Percentiles rank a stretch among this genome's conserved stretches.
Evolutionary conservation across 2,888 invertebrate species (phyloP).

Genomic region (Spicauda simplicius): DNA sequence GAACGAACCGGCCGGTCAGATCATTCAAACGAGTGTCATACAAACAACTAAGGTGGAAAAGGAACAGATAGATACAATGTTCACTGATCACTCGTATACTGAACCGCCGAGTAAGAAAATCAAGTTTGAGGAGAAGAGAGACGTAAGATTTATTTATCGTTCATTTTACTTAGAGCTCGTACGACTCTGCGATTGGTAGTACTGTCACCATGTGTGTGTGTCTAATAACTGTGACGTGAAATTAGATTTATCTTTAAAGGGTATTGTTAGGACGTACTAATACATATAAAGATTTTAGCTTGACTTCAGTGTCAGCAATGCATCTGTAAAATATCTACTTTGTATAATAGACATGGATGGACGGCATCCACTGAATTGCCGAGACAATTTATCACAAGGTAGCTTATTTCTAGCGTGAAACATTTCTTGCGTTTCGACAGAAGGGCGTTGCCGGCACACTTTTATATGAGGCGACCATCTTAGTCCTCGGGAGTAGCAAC

Average conservation of each 20-base stretch:
- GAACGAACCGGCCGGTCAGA: conserved; percentile 44
- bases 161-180: neutral
- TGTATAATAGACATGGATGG: too few species aligned
- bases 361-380: too few species aligned
- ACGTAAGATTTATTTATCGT: conserved; percentile 49
- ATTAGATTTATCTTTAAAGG: neutral
- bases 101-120: conserved; percentile 73
- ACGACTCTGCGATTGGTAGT: neutral
- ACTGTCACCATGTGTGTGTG: neutral
- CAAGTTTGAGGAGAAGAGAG: conserved; percentile 68
- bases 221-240: neutral
- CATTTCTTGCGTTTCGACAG: too few species aligned
- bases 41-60: conserved; percentile 57
- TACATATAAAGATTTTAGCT: too few species aligned
- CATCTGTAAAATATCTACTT: neutral
- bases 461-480: too few species aligned
- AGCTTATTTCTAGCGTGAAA: too few species aligned
- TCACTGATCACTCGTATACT: conserved; percentile 69
- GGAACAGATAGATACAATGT: conserved; percentile 60
- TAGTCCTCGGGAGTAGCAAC: too few species aligned
- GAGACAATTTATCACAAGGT: too few species aligned
- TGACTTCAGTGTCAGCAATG: too few species aligned
- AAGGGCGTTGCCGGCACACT: too few species aligned
- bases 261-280: neutral
- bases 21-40: conserved; percentile 41